A percentile compares a stretch with the other conserved stretches of the same genome.
Evolutionary conservation across 2,888 invertebrate species (phyloP).

Genomic region (Artemia sinica): DNA sequence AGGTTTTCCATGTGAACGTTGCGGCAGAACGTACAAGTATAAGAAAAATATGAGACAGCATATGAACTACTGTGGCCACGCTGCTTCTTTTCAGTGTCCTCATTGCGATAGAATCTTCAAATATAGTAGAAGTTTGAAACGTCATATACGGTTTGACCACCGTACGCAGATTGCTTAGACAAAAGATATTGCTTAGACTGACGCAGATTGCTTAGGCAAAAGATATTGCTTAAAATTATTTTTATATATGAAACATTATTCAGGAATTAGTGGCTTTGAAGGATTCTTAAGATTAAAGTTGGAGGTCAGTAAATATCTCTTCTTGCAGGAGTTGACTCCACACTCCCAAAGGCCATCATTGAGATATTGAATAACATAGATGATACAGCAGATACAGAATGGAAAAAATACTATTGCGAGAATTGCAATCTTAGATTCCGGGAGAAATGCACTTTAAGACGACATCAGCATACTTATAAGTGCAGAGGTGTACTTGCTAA

Average conservation of each 20-base stretch:
- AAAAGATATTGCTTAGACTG: not conserved
- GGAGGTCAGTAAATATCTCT: constrained; percentile 7
- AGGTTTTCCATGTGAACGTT: constrained; percentile 12
- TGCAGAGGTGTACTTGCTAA: not conserved
- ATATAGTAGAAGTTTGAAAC: constrained; percentile 9
- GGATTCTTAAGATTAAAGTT: not conserved
- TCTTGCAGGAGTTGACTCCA: constrained; percentile 10
- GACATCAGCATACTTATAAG: constrained; percentile 4
- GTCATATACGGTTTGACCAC: constrained; percentile 3
- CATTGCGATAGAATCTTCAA: constrained; percentile 13
- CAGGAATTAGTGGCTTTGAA: no score
- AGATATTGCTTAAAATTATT: no score
- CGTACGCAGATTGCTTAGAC: not conserved
- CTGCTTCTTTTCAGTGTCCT: constrained; percentile 14
- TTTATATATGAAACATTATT: no score
- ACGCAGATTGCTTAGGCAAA: no score
- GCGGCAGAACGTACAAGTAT: constrained; percentile 13
- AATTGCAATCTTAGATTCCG: constrained; percentile 3
- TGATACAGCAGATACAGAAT: not conserved
- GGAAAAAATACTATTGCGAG: constrained; percentile 2
- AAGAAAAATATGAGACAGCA: constrained; percentile 14
- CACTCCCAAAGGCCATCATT: constrained; percentile 4
- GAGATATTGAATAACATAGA: not conserved
- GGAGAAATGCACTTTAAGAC: not conserved
- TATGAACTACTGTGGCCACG: constrained; percentile 3